A percentile compares a stretch with the other conserved stretches of the same genome.
Conservation (phyloP, 1,140 invertebrate genomes). For the Babylonia areolata region DNA sequence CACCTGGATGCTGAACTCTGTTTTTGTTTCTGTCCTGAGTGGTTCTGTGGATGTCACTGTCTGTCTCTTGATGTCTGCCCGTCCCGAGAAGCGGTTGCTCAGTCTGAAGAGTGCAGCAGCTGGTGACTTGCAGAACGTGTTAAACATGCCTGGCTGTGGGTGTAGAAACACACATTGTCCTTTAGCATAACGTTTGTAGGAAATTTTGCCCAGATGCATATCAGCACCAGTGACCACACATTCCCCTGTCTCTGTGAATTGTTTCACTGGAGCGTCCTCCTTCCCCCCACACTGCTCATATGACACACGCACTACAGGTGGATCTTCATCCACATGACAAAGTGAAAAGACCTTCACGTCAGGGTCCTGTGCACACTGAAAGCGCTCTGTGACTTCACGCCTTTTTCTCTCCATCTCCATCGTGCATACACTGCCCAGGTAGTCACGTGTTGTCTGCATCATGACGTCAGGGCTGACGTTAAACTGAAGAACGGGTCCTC, state of each 20-base stretch:
- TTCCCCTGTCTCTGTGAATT: not conserved
- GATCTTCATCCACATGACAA: not conserved
- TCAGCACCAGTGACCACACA: not conserved
- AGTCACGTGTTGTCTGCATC: conserved; percentile 3
- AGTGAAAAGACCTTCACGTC: not conserved
- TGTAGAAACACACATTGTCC: not conserved
- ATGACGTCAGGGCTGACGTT: not conserved
- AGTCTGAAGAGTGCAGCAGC: not conserved
- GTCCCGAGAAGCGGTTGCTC: not conserved
- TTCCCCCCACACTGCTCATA: not conserved
- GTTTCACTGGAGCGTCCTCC: not conserved
- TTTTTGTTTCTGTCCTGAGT: not conserved
- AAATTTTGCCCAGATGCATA: not conserved
- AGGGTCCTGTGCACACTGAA: not conserved
- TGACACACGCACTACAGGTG: not conserved
- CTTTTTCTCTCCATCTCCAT: not conserved
- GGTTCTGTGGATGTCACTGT: not conserved
- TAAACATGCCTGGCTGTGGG: not conserved
- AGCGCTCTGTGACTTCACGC: not conserved
- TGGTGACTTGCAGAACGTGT: not conserved
- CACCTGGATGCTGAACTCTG: not conserved
- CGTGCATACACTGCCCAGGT: not conserved
- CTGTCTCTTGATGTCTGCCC: not conserved
- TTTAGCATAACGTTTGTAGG: not conserved
- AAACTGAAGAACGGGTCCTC: not conserved